Base-by-base conservation (phyloP, 2,797 vertebrate species). In the Artibeus jamaicensis region DNA sequence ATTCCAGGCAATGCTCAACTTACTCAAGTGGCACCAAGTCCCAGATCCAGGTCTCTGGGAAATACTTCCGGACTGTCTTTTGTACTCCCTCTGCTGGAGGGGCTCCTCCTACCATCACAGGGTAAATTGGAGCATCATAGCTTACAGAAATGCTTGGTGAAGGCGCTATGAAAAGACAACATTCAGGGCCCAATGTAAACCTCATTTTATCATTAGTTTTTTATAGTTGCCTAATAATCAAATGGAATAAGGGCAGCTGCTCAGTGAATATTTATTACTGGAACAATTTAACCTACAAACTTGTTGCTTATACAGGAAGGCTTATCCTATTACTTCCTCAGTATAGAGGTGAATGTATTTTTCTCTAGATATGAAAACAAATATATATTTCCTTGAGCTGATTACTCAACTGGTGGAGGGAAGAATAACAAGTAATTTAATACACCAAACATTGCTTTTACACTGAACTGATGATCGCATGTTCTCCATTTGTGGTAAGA, bases 41-140 rank as follows among this genome's bases (percentile, higher is more conserved):
- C 98, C 98, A 98, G 93, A 99, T 97, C 98, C 98, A 98, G 9
- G 98, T 98, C 97, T 99, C 98, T 22, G 98, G 98, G 96, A 99
- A 99, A 57, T 98, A 98, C 44, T 88, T 98, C 71, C 98, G 93
- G 26, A 98, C 32, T 4, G 95, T 98, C 93, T 98, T 97, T 0
- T 62, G 84, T 24, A 59, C 68, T 71, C 53, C 37, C 8, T 1
- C 0, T 2, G 2, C 6, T 10, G 8, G 29, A 22, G 0, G 0
- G 0, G 1, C 0, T 6, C 7, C 39, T 14, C 0, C 7, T 0
- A 0, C 0, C 0, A 0, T 0, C 5, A 1, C 0, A 19, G 26
- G 0, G 11, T 3, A 4, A 73, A 0, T 0, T 53, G 3, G 1
- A 59, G 0, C 0, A 22, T 0, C 29, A 8, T 0, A 0, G 39